Evolutionary conservation across 1,140 invertebrate genomes (phyloP).

Genomic region (Temnothorax nylanderi): DNA sequence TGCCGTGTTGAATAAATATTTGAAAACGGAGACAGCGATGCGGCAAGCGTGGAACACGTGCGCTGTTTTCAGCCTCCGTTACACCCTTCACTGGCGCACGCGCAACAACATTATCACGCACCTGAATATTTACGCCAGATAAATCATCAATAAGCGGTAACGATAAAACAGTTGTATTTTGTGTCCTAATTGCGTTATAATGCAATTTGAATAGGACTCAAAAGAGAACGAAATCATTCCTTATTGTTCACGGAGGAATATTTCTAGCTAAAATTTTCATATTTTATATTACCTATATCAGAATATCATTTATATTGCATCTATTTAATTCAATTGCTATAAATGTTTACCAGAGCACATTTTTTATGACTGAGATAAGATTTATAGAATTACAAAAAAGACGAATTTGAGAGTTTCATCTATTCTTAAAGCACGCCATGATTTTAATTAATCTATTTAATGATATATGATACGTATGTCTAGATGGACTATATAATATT

Average conservation of each 20-base stretch:
- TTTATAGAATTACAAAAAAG: slow-evolving; percentile 15
- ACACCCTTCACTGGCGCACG: slow-evolving; percentile 90
- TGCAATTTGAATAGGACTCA: neutral
- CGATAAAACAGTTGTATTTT: slow-evolving; percentile 13
- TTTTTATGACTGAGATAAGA: neutral
- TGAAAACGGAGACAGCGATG: slow-evolving; percentile 94
- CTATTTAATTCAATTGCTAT: slow-evolving; percentile 15
- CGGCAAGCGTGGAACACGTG: slow-evolving; percentile 97
- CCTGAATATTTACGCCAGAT: slow-evolving; percentile 87
- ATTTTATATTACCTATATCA: slow-evolving; percentile 10
- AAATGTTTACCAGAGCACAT: neutral
- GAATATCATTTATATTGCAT: slow-evolving; percentile 12
- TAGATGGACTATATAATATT: slow-evolving; percentile 19
- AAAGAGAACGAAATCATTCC: slow-evolving; percentile 57
- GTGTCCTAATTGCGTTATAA: neutral
- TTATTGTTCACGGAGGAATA: slow-evolving; percentile 6
- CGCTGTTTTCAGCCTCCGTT: slow-evolving; percentile 98
- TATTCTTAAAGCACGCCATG: neutral
- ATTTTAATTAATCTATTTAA: slow-evolving; percentile 22
- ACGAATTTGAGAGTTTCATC: neutral
- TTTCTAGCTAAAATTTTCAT: slow-evolving; percentile 26
- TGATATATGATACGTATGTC: neutral
- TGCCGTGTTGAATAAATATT: slow-evolving; percentile 97
- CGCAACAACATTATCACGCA: slow-evolving; percentile 87
- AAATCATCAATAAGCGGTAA: slow-evolving; percentile 78